These are phyloP conservation scores for Furcifer pardalis DNA, from an alignment of 2,797 vertebrate genomes.

Conservation along the genomic window DNA sequence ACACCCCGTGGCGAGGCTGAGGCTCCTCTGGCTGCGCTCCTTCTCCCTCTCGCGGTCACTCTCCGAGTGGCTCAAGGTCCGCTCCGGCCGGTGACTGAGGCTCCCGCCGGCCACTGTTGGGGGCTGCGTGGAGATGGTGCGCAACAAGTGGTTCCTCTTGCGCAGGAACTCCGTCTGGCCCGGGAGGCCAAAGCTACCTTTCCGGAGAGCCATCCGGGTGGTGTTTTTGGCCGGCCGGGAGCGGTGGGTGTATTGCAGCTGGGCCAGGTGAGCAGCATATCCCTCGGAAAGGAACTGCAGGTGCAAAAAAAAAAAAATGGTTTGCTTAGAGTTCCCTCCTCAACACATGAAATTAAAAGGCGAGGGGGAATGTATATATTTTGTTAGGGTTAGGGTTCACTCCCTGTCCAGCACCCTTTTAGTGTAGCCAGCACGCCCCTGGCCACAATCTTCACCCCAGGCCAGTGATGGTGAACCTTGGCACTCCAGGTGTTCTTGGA, in stretches of 20 bases:
- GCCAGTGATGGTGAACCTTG: too few relatives aligned
- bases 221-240: slow-evolving; percentile 90
- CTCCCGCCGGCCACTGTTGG: slow-evolving; percentile 47
- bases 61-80: slow-evolving; percentile 87
- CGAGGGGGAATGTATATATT: too few relatives aligned
- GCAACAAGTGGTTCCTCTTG: slow-evolving; percentile 93
- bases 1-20: slow-evolving; percentile 92
- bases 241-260: slow-evolving; percentile 93
- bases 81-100: slow-evolving; percentile 78
- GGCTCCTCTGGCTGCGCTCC: slow-evolving; percentile 87
- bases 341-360: too few relatives aligned
- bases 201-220: slow-evolving; percentile 91
- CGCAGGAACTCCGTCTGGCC: slow-evolving; percentile 91
- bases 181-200: slow-evolving; percentile 92
- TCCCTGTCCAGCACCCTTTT: too few relatives aligned
- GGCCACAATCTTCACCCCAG: too few relatives aligned
- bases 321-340: background rate
- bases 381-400: too few relatives aligned
- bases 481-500: too few relatives aligned
- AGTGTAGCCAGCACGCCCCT: too few relatives aligned
- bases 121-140: slow-evolving; percentile 91
- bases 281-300: slow-evolving; percentile 85
- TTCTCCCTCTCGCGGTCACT: slow-evolving; percentile 84
- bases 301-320: background rate
- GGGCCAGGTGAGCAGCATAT: slow-evolving; percentile 90